Evolutionary conservation across 2,888 invertebrate genomes (phyloP).

Genomic region (Heliconius aoede): DNA sequence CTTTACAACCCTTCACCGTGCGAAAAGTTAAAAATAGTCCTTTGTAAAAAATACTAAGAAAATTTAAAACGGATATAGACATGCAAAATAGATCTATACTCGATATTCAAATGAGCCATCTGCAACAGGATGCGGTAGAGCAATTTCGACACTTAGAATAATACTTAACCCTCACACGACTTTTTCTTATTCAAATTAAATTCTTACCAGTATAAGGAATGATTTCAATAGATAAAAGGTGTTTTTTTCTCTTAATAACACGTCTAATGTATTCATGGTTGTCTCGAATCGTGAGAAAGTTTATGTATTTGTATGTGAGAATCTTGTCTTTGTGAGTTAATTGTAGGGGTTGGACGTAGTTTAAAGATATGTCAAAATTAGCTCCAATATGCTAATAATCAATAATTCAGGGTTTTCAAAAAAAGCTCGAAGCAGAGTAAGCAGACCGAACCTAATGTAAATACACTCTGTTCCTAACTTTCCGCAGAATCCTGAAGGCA

Average conservation of each 20-base stretch:
- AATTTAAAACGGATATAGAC: constrained; percentile 63
- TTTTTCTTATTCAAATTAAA: constrained; percentile 74
- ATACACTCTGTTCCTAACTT: too few species aligned
- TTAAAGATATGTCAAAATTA: constrained; percentile 81
- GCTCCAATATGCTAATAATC: constrained; percentile 73
- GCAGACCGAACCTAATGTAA: too few species aligned
- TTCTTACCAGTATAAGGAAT: constrained; percentile 64
- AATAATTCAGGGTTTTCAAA: too few species aligned
- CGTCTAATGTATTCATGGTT: constrained; percentile 75
- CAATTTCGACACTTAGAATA: constrained; percentile 82
- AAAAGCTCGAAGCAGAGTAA: too few species aligned
- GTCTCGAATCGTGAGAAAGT: constrained; percentile 67
- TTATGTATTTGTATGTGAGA: constrained; percentile 67
- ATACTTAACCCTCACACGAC: constrained; percentile 73
- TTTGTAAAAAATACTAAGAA: constrained; percentile 52
- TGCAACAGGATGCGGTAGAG: constrained; percentile 74
- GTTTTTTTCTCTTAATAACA: constrained; percentile 64
- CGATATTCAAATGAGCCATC: constrained; percentile 78
- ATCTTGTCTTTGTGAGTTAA: constrained; percentile 66
- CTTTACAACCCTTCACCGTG: constrained; percentile 59
- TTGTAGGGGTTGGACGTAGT: constrained; percentile 76
- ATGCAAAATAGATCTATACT: constrained; percentile 76
- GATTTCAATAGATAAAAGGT: constrained; percentile 68
- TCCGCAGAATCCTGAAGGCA: too few species aligned
- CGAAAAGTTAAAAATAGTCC: constrained; percentile 48